These are phyloP conservation scores for Simalia tracyae DNA, from an alignment of 2,797 vertebrate species.

Conservation along the genomic window DNA sequence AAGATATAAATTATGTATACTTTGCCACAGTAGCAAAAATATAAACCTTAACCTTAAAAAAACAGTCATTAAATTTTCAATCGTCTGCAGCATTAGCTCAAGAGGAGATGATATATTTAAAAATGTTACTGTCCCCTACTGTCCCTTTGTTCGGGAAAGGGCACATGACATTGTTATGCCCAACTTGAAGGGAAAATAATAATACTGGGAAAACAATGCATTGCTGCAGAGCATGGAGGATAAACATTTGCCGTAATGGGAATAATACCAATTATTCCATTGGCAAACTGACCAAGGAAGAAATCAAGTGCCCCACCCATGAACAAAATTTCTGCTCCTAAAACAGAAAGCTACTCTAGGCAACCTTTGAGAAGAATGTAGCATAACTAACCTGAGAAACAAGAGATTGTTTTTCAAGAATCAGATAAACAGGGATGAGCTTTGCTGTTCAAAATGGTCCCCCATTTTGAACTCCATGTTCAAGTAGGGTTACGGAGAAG, in stretches of 20 bases:
- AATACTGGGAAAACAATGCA: not conserved
- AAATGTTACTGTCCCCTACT: constrained; percentile 30
- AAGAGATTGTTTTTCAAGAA: not conserved
- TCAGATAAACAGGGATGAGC: not conserved
- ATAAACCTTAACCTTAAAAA: constrained; percentile 60
- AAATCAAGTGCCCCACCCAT: not conserved
- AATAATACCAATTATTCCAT: not conserved
- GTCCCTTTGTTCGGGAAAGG: constrained; percentile 40
- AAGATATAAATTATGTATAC: constrained; percentile 80
- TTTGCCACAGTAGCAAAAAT: constrained; percentile 69
- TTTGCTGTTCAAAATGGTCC: not conserved
- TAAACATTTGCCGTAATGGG: not conserved
- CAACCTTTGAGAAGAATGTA: not conserved
- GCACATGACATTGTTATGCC: constrained; percentile 27
- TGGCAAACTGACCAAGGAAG: not conserved
- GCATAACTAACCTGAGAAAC: too few relatives aligned
- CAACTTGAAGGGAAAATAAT: not conserved
- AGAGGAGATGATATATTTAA: constrained; percentile 65
- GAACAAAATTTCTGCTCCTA: too few relatives aligned
- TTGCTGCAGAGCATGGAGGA: not conserved
- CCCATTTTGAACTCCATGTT: not conserved
- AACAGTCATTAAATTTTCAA: constrained; percentile 61
- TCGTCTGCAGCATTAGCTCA: constrained; percentile 67
- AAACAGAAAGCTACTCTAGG: not conserved
- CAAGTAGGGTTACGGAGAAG: not conserved